Evolutionary conservation across 1,140 invertebrate species (phyloP).

Genomic region (Globodera rostochiensis): DNA sequence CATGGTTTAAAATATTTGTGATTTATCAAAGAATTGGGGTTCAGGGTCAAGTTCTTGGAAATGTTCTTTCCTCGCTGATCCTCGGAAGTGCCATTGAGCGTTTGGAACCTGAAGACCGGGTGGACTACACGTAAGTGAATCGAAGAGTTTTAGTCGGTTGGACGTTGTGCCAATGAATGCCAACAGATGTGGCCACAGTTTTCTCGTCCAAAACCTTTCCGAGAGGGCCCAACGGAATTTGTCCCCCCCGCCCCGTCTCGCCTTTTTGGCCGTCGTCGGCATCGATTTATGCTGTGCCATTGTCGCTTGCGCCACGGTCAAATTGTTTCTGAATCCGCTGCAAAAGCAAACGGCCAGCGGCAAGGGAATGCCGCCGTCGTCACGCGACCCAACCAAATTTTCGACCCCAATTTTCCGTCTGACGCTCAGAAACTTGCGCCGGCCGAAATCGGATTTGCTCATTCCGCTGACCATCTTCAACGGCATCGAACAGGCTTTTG

Average conservation of each 20-base stretch:
- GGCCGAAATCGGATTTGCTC: conserved; percentile 80
- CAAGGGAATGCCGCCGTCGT: background rate
- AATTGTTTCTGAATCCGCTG: conserved; percentile 83
- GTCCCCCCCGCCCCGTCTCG: conserved; percentile 77
- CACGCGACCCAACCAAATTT: conserved; percentile 42
- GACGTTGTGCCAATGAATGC: background rate
- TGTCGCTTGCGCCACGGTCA: conserved; percentile 81
- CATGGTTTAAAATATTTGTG: conserved; percentile 66
- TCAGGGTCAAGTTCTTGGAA: conserved; percentile 85
- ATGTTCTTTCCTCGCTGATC: conserved; percentile 87
- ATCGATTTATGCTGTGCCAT: conserved; percentile 85
- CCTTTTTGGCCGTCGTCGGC: conserved; percentile 74
- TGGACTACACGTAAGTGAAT: conserved; percentile 45
- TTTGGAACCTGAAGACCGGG: conserved; percentile 40
- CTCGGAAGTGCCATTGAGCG: conserved; percentile 69
- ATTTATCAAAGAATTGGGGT: background rate
- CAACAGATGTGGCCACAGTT: conserved; percentile 54
- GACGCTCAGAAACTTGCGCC: conserved; percentile 52
- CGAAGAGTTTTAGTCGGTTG: background rate
- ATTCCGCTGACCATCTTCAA: conserved; percentile 94
- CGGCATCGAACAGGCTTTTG: conserved; percentile 92
- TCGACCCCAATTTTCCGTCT: conserved; percentile 51
- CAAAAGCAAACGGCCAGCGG: conserved; percentile 68
- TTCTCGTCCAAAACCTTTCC: conserved; percentile 43
- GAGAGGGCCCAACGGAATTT: conserved; percentile 67